These are phyloP conservation scores for Pseudotriccus pelzelni DNA, from an alignment of 2,797 vertebrate species.

Conservation along the genomic window DNA sequence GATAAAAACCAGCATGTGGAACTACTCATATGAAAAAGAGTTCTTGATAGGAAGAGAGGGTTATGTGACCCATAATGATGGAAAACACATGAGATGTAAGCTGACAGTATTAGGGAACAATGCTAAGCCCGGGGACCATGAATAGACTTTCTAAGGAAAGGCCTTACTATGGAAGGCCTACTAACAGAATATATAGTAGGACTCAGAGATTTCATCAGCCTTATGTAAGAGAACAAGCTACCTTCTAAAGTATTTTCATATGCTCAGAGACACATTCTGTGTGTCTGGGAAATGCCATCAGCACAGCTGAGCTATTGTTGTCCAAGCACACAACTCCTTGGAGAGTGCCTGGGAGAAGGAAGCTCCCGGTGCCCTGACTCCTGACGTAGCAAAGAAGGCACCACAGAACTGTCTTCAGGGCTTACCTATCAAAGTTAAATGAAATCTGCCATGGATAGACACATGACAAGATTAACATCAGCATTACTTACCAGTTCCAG, in stretches of 20 bases:
- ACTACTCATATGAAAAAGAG: background rate
- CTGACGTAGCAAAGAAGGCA: background rate
- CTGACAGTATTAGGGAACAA: background rate
- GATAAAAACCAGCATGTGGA: background rate
- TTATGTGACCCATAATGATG: background rate
- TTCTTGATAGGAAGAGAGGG: background rate
- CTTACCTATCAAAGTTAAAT: background rate
- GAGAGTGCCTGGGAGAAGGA: background rate
- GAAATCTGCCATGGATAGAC: background rate
- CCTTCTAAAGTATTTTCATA: background rate
- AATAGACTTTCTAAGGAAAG: background rate
- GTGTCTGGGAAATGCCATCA: background rate
- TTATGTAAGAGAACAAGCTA: background rate
- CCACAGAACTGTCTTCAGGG: background rate
- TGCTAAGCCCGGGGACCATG: background rate
- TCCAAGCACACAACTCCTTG: background rate
- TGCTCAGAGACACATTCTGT: background rate
- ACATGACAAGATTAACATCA: background rate
- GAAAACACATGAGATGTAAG: background rate
- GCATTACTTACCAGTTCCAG: conserved; percentile 81
- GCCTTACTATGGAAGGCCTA: background rate
- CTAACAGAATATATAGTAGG: background rate
- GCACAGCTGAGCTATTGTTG: background rate
- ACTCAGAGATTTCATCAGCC: background rate
- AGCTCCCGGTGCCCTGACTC: background rate